Percentiles rank a stretch among this genome's conserved stretches.
These are phyloP conservation scores for Dryobotodes eremita DNA, from an alignment of 2,888 invertebrate genomes.

Conservation along the genomic window DNA sequence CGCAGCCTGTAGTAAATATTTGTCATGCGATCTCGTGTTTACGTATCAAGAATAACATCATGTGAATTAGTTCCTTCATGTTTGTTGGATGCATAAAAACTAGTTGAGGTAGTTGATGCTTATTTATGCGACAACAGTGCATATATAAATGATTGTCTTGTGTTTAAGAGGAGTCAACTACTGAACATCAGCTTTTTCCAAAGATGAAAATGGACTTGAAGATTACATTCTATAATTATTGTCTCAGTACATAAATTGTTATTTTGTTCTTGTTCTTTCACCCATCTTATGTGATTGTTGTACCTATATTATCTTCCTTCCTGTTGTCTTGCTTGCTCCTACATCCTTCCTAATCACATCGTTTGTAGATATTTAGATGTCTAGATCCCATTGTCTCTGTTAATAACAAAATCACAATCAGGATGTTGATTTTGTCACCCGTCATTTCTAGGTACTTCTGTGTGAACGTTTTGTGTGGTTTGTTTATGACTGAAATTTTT, in stretches of 20 bases:
- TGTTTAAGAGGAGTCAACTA: conserved; percentile 3
- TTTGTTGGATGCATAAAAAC: conserved; percentile 24
- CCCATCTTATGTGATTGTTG: neutral
- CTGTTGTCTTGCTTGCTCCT: neutral
- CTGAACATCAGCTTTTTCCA: neutral
- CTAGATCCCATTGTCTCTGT: neutral
- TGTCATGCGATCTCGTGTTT: conserved; percentile 63
- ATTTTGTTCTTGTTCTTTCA: neutral
- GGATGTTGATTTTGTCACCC: neutral
- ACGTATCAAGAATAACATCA: conserved; percentile 43
- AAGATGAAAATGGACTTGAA: neutral
- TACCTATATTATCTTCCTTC: no score
- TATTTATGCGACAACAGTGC: conserved; percentile 20
- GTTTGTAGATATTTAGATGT: no score
- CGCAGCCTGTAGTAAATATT: conserved; percentile 66
- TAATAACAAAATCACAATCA: neutral
- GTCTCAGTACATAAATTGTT: neutral
- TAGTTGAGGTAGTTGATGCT: conserved; percentile 34
- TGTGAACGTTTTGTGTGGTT: no score
- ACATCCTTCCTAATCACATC: neutral
- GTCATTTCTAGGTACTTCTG: neutral
- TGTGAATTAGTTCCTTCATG: conserved; percentile 39
- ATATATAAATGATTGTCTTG: conserved; percentile 2
- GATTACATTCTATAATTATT: neutral
- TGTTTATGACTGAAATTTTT: neutral